phyloP scores from a whole-genome alignment of 2,888 invertebrate species.

The Aromia moschata region DNA sequence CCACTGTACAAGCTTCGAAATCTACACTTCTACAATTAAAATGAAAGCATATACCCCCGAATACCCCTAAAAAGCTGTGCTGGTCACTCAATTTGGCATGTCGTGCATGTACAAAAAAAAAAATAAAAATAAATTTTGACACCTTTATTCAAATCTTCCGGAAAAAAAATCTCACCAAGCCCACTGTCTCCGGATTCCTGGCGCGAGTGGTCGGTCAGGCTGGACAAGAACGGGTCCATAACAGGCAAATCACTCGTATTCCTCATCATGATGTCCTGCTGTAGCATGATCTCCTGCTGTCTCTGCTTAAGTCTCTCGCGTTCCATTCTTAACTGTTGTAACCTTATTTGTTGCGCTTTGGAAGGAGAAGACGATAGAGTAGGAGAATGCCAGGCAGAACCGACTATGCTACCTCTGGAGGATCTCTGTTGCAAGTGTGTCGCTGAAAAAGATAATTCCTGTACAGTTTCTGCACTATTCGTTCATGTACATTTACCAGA shows the following conservation, averaged over 20 bases:
- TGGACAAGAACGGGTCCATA: conserved; percentile 83
- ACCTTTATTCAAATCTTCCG: neutral
- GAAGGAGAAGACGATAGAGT: conserved; percentile 68
- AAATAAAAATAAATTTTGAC: neutral
- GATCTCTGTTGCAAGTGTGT: conserved; percentile 65
- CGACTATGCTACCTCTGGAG: conserved; percentile 46
- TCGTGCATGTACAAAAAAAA: no score
- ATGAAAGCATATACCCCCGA: no score
- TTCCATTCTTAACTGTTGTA: conserved; percentile 87
- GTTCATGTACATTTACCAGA: neutral
- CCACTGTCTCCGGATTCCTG: conserved; percentile 97
- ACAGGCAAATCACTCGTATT: conserved; percentile 72
- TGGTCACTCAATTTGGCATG: no score
- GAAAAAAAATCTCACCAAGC: conserved; percentile 68
- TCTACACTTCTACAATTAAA: no score
- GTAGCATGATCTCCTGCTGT: conserved; percentile 88
- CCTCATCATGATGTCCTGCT: conserved; percentile 81
- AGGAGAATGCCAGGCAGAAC: conserved; percentile 58
- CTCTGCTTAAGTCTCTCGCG: conserved; percentile 87
- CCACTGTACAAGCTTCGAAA: no score
- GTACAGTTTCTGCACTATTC: neutral
- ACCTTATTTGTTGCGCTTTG: conserved; percentile 79
- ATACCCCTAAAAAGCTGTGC: no score
- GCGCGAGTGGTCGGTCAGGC: conserved; percentile 86
- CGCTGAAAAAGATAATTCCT: conserved; percentile 60